A percentile compares a stretch with the other conserved stretches of the same genome.
phyloP scores from a whole-genome alignment of 2,888 invertebrate genomes.

The Drosophila kambysellisi region DNA sequence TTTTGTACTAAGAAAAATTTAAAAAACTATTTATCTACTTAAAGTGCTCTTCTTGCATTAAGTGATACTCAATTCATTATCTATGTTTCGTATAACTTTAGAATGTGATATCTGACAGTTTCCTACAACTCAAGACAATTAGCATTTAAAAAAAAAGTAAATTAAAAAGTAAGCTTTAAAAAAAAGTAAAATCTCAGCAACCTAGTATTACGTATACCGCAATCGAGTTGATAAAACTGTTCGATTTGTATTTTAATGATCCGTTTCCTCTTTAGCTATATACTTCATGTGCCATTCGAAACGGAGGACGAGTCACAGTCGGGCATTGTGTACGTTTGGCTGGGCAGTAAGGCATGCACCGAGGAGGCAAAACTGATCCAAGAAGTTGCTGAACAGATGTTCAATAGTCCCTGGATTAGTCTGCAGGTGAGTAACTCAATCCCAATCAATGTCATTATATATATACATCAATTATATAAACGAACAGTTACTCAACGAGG shows the following conservation, averaged over 20 bases:
- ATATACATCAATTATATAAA: neutral
- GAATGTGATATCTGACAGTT: too few relatives aligned
- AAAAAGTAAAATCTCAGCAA: neutral
- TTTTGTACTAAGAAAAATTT: neutral
- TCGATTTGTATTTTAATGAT: neutral
- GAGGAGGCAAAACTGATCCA: slow-evolving; percentile 94
- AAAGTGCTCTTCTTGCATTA: neutral
- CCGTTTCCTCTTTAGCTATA: slow-evolving; percentile 88
- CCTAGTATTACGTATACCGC: neutral
- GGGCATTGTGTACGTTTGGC: slow-evolving; percentile 98
- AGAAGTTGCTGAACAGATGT: slow-evolving; percentile 97
- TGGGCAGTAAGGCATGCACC: slow-evolving; percentile 93
- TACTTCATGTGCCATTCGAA: slow-evolving; percentile 96
- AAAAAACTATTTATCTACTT: neutral
- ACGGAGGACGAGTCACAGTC: slow-evolving; percentile 91
- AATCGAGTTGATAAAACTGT: neutral
- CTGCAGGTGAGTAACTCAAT: slow-evolving; percentile 88
- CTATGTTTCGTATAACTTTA: neutral
- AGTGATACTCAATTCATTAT: neutral
- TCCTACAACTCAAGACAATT: too few relatives aligned
- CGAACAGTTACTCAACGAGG: slow-evolving; percentile 92
- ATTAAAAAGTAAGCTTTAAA: too few relatives aligned
- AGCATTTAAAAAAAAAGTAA: too few relatives aligned
- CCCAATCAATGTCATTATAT: neutral
- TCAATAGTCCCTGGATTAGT: slow-evolving; percentile 92